phyloP scores from a whole-genome alignment of 2,888 invertebrate species.

The Noctuana brunneofusca region DNA sequence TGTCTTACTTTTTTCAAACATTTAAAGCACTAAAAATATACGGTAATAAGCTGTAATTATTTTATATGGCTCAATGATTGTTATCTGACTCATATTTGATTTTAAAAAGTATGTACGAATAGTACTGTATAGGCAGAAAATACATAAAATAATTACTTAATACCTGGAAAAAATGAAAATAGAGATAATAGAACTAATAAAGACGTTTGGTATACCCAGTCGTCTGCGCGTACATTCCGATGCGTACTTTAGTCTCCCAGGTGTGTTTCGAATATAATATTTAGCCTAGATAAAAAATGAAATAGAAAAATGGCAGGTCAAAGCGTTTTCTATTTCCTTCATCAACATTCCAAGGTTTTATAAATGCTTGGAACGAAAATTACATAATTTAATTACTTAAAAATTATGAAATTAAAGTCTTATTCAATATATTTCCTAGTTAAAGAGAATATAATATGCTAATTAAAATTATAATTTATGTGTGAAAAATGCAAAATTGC shows the following conservation, averaged over 20 bases:
- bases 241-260: slow-evolving; percentile 18
- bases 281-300: slow-evolving; percentile 11
- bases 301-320: neutral
- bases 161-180: neutral
- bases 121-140: neutral
- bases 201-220: neutral
- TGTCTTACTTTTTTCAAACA: too few species aligned
- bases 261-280: slow-evolving; percentile 17
- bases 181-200: neutral
- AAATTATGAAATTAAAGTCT: neutral
- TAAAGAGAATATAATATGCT: neutral
- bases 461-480: neutral
- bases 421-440: neutral
- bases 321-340: neutral
- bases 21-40: neutral
- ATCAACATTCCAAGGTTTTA: too few species aligned
- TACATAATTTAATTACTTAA: neutral
- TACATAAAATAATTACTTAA: neutral
- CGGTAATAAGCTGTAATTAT: neutral
- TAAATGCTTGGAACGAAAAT: too few species aligned
- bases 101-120: neutral
- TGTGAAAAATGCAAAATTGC: neutral
- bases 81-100: neutral
- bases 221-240: slow-evolving; percentile 11
- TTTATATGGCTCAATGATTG: neutral